Conservation (phyloP, 1,140 invertebrate species). For the Branchinecta lindahli region DNA sequence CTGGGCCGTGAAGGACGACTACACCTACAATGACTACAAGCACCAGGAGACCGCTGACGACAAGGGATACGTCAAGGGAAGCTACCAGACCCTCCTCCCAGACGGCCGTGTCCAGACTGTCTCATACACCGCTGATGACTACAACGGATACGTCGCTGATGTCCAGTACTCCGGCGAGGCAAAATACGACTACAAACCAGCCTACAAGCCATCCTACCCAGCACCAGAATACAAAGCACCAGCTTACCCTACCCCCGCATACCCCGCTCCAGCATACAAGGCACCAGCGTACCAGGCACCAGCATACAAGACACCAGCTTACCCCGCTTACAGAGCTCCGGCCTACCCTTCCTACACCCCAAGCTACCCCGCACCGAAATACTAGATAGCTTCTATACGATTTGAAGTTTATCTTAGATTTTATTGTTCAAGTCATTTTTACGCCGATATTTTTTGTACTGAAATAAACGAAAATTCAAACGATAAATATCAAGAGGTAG, state of each 20-base stretch:
- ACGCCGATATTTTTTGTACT: no score
- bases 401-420: no score
- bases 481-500: no score
- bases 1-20: constrained; percentile 49
- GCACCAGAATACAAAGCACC: constrained; percentile 17
- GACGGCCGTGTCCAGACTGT: constrained; percentile 41
- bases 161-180: constrained; percentile 22
- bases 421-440: no score
- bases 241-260: constrained; percentile 14
- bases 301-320: constrained; percentile 10
- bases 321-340: no score
- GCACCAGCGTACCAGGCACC: constrained; percentile 15
- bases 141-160: constrained; percentile 23
- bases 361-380: no score
- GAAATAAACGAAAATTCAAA: no score
- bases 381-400: no score
- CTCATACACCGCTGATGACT: constrained; percentile 22
- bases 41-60: constrained; percentile 49
- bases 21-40: constrained; percentile 51
- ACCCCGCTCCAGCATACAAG: constrained; percentile 15
- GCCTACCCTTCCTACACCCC: no score
- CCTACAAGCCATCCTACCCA: constrained; percentile 20
- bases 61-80: constrained; percentile 40
- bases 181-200: constrained; percentile 20
- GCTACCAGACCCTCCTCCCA: constrained; percentile 56